phyloP scores from a whole-genome alignment of 2,797 vertebrate species.

The Brachyalestes nurse region DNA sequence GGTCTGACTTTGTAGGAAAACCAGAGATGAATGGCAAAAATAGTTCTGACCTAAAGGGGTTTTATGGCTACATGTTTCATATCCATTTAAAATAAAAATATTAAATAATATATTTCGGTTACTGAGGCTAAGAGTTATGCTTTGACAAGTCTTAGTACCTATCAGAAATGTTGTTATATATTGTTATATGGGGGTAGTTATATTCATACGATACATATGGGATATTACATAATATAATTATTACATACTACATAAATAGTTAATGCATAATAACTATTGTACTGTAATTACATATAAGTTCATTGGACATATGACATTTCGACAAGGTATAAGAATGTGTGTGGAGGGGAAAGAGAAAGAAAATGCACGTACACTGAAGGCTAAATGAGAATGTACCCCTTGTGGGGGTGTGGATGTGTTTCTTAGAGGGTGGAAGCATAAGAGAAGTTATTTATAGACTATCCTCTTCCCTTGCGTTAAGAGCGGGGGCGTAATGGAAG shows the following conservation, averaged over 20 bases:
- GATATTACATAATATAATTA: no score
- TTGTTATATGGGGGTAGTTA: no score
- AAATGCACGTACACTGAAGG: slow-evolving; percentile 25
- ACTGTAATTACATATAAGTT: no score
- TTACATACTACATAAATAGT: no score
- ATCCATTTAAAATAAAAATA: background rate
- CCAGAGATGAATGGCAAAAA: background rate
- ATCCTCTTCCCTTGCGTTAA: slow-evolving; percentile 21
- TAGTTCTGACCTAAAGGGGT: background rate
- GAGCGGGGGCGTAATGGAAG: slow-evolving; percentile 36
- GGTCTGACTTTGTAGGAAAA: background rate
- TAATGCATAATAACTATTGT: no score
- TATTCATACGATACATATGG: no score
- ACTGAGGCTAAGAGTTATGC: background rate
- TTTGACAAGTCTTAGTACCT: no score
- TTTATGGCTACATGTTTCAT: background rate
- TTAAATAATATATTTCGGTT: background rate
- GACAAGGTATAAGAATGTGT: background rate
- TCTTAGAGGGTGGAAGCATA: slow-evolving; percentile 35
- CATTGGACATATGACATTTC: no score
- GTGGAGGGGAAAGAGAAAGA: background rate
- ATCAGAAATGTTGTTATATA: no score
- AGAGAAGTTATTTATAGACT: slow-evolving; percentile 53
- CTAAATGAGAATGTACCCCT: slow-evolving; percentile 48
- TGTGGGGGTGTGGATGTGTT: slow-evolving; percentile 16